Conservation (phyloP, 2,113 vertebrate genomes). For the Alces alces region DNA sequence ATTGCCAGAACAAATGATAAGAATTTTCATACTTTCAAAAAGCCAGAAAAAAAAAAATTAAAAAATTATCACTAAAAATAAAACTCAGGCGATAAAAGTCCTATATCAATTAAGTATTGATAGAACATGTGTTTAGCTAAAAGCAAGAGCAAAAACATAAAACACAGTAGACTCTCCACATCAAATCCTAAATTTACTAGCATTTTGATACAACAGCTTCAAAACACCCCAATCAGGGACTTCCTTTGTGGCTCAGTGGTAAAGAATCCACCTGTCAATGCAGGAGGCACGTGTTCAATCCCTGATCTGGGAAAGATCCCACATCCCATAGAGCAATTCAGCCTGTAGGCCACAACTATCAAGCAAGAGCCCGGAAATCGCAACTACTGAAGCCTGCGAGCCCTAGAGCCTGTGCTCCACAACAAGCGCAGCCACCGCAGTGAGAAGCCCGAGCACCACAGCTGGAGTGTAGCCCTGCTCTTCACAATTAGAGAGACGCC, state of each 20-base stretch:
- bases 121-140: neutral
- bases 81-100: neutral
- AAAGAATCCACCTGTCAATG: neutral
- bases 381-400: neutral
- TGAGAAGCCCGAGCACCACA: neutral
- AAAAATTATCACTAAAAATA: slow-evolving; percentile 33
- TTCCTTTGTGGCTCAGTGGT: neutral
- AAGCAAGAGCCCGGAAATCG: neutral
- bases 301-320: neutral
- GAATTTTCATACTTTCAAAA: neutral
- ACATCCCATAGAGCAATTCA: neutral
- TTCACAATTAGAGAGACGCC: neutral
- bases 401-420: neutral
- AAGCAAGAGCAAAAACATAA: neutral
- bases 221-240: neutral
- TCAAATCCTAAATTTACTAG: neutral
- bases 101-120: neutral
- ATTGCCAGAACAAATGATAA: neutral
- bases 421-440: neutral
- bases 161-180: neutral
- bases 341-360: neutral
- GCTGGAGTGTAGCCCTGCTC: neutral
- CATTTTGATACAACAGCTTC: neutral
- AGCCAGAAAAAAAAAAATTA: neutral
- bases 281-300: neutral